Percentiles rank a stretch among this genome's conserved stretches.
Evolutionary conservation across 2,113 vertebrate genomes (phyloP).

Genomic region (Gallinago undulata): DNA sequence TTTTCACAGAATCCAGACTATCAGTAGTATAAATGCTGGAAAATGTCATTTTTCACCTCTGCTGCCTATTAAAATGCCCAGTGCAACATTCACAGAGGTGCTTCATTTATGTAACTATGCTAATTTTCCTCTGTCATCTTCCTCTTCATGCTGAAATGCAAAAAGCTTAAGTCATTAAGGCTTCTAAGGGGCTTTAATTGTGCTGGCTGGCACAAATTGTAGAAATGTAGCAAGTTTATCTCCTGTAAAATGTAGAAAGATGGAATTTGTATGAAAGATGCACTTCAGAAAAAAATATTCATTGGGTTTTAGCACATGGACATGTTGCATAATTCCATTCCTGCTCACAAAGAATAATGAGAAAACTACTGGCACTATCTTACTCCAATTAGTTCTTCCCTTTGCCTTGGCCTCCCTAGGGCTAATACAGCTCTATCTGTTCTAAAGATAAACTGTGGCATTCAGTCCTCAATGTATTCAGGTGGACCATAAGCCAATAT

Average conservation of each 20-base stretch:
- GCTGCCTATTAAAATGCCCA: not conserved
- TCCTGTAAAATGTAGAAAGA: not conserved
- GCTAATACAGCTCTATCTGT: not conserved
- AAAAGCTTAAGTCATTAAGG: conserved; percentile 41
- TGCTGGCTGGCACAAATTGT: not conserved
- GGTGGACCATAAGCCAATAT: not conserved
- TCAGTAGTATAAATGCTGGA: not conserved
- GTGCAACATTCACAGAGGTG: not conserved
- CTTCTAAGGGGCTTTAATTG: not conserved
- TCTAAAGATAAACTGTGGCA: not conserved
- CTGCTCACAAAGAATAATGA: not conserved
- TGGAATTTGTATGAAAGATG: not conserved
- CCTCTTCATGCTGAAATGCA: not conserved
- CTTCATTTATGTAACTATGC: not conserved
- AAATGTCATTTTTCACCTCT: not conserved
- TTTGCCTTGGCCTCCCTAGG: not conserved
- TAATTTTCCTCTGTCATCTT: conserved; percentile 35
- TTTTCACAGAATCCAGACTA: not conserved
- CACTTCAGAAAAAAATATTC: not conserved
- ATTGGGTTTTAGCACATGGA: not conserved
- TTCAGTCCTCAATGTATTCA: not conserved
- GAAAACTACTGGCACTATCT: not conserved
- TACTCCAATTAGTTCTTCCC: not conserved
- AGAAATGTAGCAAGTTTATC: not conserved
- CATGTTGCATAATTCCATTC: not conserved